phyloP scores from a whole-genome alignment of 2,888 invertebrate species.

The Scaeva pyrastri region DNA sequence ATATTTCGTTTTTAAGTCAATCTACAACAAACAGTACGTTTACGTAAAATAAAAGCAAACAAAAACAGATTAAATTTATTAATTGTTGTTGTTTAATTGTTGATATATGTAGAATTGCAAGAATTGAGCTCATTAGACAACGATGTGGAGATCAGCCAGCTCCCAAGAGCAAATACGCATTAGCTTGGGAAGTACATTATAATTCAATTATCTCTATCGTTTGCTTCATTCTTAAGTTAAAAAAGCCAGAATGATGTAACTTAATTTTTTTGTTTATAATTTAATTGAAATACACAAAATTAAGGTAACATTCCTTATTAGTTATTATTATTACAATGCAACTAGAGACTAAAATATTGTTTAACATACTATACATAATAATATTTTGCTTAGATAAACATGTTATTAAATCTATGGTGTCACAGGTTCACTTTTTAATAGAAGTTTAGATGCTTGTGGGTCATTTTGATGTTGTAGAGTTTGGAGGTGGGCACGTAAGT shows the following conservation, averaged over 20 bases:
- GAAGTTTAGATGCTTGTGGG: constrained; percentile 77
- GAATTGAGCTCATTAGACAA: no score
- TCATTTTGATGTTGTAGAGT: constrained; percentile 82
- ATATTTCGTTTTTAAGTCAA: constrained; percentile 64
- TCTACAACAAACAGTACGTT: constrained; percentile 51
- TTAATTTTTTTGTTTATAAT: neutral
- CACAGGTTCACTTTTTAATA: constrained; percentile 76
- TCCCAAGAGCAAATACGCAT: no score
- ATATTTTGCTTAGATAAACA: neutral
- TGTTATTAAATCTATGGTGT: neutral
- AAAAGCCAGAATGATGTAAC: neutral
- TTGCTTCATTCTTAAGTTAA: no score
- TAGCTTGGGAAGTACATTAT: no score
- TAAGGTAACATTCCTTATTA: neutral
- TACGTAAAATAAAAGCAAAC: constrained; percentile 63
- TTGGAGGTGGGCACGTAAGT: constrained; percentile 82
- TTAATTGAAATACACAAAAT: constrained; percentile 6
- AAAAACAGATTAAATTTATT: constrained; percentile 1
- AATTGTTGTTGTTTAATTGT: neutral
- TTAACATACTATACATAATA: neutral
- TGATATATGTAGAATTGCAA: no score
- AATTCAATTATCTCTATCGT: no score
- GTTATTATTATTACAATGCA: neutral
- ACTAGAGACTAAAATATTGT: constrained; percentile 13
- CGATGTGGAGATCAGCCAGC: no score